These are phyloP conservation scores for Motacilla tschutschensis DNA, from an alignment of 2,113 vertebrate species.

Conservation along the genomic window DNA sequence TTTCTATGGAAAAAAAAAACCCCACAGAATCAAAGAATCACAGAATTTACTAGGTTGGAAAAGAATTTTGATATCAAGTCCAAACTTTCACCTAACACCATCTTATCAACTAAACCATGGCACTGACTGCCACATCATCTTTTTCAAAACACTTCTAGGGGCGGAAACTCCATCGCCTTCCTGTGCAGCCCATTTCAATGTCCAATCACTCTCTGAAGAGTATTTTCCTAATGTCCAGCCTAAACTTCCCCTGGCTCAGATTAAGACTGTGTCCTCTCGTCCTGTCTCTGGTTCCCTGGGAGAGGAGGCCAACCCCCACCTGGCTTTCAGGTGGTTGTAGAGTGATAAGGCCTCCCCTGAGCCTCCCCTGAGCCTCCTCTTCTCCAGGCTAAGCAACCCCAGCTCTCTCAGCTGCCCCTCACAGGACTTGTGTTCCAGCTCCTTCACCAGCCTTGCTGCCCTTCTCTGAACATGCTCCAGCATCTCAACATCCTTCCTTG, in stretches of 20 bases:
- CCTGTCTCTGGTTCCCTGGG: neutral
- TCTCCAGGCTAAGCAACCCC: neutral
- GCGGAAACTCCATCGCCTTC: accelerated
- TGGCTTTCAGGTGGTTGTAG: neutral
- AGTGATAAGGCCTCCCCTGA: neutral
- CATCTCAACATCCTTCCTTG: neutral
- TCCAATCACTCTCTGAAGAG: neutral
- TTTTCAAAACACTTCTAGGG: accelerated
- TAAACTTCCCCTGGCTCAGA: accelerated
- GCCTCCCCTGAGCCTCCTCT: neutral
- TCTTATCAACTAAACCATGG: neutral
- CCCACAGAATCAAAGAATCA: neutral
- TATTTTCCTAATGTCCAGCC: neutral
- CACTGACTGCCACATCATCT: neutral
- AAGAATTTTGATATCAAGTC: neutral
- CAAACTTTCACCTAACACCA: neutral
- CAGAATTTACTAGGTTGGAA: neutral
- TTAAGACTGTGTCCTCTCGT: neutral
- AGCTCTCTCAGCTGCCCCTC: neutral
- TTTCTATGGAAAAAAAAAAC: neutral
- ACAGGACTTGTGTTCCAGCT: neutral
- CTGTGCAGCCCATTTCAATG: neutral
- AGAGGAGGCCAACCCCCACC: neutral
- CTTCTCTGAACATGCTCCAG: neutral
- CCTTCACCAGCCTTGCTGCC: neutral